Evolutionary conservation across 2,888 invertebrate species (phyloP).

Genomic region (Microctonus brassicae): DNA sequence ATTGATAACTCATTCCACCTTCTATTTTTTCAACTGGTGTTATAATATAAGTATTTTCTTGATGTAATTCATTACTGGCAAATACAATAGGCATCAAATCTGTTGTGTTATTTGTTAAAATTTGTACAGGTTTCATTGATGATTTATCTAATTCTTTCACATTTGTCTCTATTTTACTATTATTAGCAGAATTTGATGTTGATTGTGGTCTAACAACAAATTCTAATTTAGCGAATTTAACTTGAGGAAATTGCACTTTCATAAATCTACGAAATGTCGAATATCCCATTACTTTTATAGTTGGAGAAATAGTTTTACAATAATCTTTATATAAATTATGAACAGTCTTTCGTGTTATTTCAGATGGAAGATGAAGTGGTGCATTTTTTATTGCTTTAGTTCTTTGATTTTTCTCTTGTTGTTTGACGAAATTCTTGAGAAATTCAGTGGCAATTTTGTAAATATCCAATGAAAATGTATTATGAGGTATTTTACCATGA

Average conservation of each 20-base stretch:
- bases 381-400: constrained; percentile 71
- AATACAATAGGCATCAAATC: constrained; percentile 58
- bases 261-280: constrained; percentile 85
- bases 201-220: constrained; percentile 52
- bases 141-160: constrained; percentile 40
- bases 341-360: constrained; percentile 78
- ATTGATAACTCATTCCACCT: constrained; percentile 55
- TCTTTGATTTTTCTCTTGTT: constrained; percentile 74
- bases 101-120: constrained; percentile 43
- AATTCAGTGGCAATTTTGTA: constrained; percentile 85
- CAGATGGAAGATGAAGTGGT: constrained; percentile 72
- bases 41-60: constrained; percentile 54
- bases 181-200: constrained; percentile 33
- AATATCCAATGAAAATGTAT: constrained; percentile 83
- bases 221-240: constrained; percentile 77
- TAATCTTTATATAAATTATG: constrained; percentile 83
- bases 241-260: constrained; percentile 85
- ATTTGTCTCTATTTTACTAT: constrained; percentile 42
- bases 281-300: constrained; percentile 83
- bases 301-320: constrained; percentile 78
- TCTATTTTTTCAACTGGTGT: constrained; percentile 58
- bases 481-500: constrained; percentile 84
- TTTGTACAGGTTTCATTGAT: constrained; percentile 38
- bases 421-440: constrained; percentile 79
- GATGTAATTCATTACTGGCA: constrained; percentile 48